phyloP scores from a whole-genome alignment of 2,113 vertebrate species.

The Myotis lucifugus region DNA sequence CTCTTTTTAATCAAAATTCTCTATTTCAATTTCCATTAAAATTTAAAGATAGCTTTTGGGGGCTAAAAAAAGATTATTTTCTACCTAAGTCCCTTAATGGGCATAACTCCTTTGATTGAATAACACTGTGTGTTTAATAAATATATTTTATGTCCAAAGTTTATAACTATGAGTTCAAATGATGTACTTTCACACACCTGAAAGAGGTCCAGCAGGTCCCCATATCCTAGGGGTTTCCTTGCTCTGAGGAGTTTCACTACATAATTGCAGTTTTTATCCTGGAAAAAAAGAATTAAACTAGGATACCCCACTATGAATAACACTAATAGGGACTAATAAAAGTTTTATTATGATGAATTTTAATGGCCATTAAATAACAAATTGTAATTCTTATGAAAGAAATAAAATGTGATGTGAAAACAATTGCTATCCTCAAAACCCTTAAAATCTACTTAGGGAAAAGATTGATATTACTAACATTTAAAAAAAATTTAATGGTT shows the following conservation, averaged over 20 bases:
- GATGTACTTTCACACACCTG: conserved; percentile 71
- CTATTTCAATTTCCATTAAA: conserved; percentile 10
- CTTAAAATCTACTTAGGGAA: conserved; percentile 34
- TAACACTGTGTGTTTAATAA: not conserved
- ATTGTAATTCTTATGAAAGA: conserved; percentile 56
- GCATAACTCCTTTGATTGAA: not conserved
- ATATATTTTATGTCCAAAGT: conserved; percentile 31
- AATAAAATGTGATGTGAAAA: conserved; percentile 47
- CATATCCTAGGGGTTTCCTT: conserved; percentile 70
- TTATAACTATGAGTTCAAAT: conserved; percentile 40
- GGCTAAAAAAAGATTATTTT: not conserved
- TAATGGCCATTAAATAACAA: conserved; percentile 49
- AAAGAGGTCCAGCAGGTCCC: conserved; percentile 66
- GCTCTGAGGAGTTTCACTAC: conserved; percentile 69
- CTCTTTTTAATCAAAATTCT: conserved; percentile 20
- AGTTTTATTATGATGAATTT: conserved; percentile 41
- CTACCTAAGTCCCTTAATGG: conserved; percentile 9
- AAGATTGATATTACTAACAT: conserved; percentile 28
- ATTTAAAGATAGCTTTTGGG: not conserved
- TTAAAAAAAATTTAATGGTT: not conserved
- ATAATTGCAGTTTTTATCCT: conserved; percentile 73
- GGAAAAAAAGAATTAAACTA: conserved; percentile 72
- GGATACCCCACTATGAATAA: conserved; percentile 67
- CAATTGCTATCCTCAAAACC: conserved; percentile 35
- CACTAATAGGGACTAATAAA: conserved; percentile 62